A percentile compares a stretch with the other conserved stretches of the same genome.
Evolutionary conservation across 1,140 invertebrate species (phyloP).

Genomic region (Saxidomus purpurata): DNA sequence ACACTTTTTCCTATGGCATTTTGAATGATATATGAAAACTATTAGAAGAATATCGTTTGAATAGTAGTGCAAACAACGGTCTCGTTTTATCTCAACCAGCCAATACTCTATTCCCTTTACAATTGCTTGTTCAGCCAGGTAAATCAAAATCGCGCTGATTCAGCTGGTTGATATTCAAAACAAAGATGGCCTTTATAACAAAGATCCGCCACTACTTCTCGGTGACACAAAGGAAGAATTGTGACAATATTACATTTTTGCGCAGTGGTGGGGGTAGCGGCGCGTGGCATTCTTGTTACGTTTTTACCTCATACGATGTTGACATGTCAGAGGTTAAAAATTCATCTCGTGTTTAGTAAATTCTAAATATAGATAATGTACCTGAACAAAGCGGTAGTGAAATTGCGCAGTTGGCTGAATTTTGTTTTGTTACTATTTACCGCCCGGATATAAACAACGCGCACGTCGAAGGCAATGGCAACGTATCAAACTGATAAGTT

Average conservation of each 20-base stretch:
- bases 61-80: too few species aligned
- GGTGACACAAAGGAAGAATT: conserved; percentile 2
- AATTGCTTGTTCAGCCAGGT: conserved; percentile 1
- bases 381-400: conserved; percentile 59
- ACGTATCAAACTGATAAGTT: conserved; percentile 14
- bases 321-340: conserved; percentile 48
- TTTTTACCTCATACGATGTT: conserved; percentile 32
- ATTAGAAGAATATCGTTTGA: too few species aligned
- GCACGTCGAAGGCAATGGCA: conserved; percentile 22
- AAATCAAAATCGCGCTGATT: conserved; percentile 40
- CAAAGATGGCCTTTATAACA: conserved; percentile 45
- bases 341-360: conserved; percentile 37
- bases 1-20: too few species aligned
- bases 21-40: too few species aligned
- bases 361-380: conserved; percentile 40
- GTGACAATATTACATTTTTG: neutral
- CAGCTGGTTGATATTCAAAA: conserved; percentile 49
- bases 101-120: neutral
- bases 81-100: neutral
- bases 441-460: conserved; percentile 27
- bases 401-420: conserved; percentile 57
- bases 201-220: neutral
- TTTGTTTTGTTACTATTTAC: conserved; percentile 60
- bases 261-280: neutral
- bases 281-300: conserved; percentile 30